Evolutionary conservation across 35 echinoderm and acorn worm genomes (phyloP), one percentile per base, ranked within the genome.

Genomic region (Heliocidaris tuberculata): DNA sequence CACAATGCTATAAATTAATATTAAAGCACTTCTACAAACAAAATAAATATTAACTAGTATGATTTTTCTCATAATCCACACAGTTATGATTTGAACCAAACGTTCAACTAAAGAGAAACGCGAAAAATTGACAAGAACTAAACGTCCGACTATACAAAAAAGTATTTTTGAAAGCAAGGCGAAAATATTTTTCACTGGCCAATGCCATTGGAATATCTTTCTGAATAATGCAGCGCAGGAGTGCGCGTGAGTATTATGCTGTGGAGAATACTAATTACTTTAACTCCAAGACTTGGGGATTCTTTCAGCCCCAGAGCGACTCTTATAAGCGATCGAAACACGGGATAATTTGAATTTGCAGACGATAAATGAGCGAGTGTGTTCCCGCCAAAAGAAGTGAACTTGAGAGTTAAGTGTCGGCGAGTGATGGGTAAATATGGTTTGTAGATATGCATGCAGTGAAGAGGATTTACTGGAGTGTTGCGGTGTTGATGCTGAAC

Each of bases 251-350:
- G 65, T 78, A 78, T 7, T 78, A 78, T 7, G 15, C 65, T 27
- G 65, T 78, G 27, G 65, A 78, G 65, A 78, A 78, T 78, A 78
- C 65, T 78, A 78, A 78, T 78, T 78, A 78, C 65, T 78, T 78
- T 78, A 78, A 78, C 65, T 78, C 7, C 65, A 78, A 78, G 65
- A 27, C 65, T 27, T 78, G 17, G 17, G 65, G 65, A 24, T 78
- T 78, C 17, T 19, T n/a, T 78, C 52, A 56, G 52, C 65, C 65
- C 65, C 65, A n/a, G 65, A 27, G 65, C 65, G 65, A 78, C 65
- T 27, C 65, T 78, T 78, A 21, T 78, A 78, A 78, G 65, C 65
- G 19, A 78, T 78, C 65, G 65, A 78, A 78, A 21, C 65, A 78
- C 65, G 27, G 27, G 65, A 78, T 78, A 78, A 78, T 78, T 78